Evolutionary conservation across 2,888 invertebrate genomes (phyloP).

Genomic region (Rhingia rostrata): DNA sequence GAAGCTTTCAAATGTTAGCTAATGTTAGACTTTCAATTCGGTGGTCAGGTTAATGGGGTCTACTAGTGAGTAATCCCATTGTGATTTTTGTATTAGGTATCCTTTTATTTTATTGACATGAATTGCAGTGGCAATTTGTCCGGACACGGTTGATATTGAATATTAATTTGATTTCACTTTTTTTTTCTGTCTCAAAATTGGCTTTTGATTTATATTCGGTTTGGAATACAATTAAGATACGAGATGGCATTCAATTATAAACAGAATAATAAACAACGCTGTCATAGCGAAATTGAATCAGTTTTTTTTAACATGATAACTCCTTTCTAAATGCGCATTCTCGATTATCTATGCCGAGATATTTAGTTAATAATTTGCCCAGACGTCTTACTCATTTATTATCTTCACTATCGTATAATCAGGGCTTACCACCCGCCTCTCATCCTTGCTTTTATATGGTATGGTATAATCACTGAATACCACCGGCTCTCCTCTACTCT

Average conservation of each 20-base stretch:
- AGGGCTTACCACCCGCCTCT: too few relatives aligned
- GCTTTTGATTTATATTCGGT: not conserved
- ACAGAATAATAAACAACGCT: too few relatives aligned
- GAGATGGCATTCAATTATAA: not conserved
- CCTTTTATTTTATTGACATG: slow-evolving; percentile 3
- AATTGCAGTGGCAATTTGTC: slow-evolving; percentile 36
- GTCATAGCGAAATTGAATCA: too few relatives aligned
- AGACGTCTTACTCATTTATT: too few relatives aligned
- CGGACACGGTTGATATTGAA: slow-evolving; percentile 6
- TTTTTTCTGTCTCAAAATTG: not conserved
- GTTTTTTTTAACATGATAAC: too few relatives aligned
- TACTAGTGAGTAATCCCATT: slow-evolving; percentile 47
- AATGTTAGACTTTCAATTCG: slow-evolving; percentile 5
- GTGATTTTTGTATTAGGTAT: slow-evolving; percentile 1
- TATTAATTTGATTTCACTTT: slow-evolving; percentile 17
- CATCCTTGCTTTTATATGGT: too few relatives aligned
- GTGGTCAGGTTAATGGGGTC: not conserved
- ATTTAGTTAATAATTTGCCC: too few relatives aligned
- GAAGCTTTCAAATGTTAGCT: slow-evolving; percentile 37
- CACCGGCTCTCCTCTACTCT: too few relatives aligned
- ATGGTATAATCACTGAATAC: too few relatives aligned
- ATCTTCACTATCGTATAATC: too few relatives aligned
- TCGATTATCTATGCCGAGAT: too few relatives aligned
- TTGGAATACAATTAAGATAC: slow-evolving; percentile 36
- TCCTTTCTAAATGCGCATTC: too few relatives aligned